phyloP scores from a whole-genome alignment of 2,888 invertebrate species.

The Petrophora chlorosata region DNA sequence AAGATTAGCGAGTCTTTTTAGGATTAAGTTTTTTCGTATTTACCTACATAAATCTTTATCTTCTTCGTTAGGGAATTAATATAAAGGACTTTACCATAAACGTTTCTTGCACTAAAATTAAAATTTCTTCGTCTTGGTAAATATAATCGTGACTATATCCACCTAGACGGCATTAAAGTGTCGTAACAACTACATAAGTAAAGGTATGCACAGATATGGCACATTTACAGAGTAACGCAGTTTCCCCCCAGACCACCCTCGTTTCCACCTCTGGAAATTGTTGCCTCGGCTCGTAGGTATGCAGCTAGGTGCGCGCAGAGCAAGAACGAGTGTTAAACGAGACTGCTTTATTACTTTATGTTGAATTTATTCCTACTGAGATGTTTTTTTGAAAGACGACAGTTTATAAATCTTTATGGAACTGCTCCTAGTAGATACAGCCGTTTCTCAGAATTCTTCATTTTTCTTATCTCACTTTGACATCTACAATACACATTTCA shows the following conservation, averaged over 20 bases:
- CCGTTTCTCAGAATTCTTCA: not conserved
- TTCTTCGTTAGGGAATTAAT: not conserved
- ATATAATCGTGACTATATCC: constrained; percentile 1
- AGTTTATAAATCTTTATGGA: no score
- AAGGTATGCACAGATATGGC: constrained; percentile 43
- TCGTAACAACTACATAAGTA: constrained; percentile 35
- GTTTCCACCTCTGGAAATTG: constrained; percentile 63
- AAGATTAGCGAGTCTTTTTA: constrained; percentile 17
- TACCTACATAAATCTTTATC: constrained; percentile 20
- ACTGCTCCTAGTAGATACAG: no score
- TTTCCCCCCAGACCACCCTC: constrained; percentile 56
- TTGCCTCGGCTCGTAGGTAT: constrained; percentile 49
- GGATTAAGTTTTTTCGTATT: constrained; percentile 26
- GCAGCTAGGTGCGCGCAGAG: constrained; percentile 42
- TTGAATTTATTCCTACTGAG: constrained; percentile 36
- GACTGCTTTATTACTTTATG: constrained; percentile 45
- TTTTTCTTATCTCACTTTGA: constrained; percentile 2
- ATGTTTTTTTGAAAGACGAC: no score
- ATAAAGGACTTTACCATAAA: not conserved
- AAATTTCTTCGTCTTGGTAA: not conserved
- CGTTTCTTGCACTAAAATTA: no score
- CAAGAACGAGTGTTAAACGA: constrained; percentile 51
- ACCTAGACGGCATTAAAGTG: constrained; percentile 12
- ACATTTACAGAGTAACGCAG: constrained; percentile 55
- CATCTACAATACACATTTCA: constrained; percentile 4